These are phyloP conservation scores for Diloba caeruleocephala DNA, from an alignment of 2,888 invertebrate genomes.

Conservation along the genomic window DNA sequence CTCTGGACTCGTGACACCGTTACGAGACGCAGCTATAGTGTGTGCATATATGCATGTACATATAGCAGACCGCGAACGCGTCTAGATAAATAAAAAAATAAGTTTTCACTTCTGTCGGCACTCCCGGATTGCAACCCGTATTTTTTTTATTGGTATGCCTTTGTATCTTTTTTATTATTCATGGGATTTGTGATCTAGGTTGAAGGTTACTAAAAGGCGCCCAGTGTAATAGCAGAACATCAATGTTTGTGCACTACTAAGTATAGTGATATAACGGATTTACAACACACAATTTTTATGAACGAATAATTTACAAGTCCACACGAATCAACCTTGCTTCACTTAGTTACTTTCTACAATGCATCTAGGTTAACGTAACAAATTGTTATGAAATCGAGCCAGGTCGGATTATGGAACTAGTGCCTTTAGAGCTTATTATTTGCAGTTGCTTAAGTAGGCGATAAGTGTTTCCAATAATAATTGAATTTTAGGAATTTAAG, in stretches of 20 bases:
- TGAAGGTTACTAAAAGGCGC: no score
- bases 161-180: no score
- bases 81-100: no score
- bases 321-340: slow-evolving; percentile 57
- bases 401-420: slow-evolving; percentile 49
- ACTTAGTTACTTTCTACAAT: slow-evolving; percentile 59
- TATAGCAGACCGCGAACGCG: no score
- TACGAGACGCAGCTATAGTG: no score
- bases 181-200: no score
- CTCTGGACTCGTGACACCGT: no score
- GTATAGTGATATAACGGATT: slow-evolving; percentile 3
- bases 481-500: slow-evolving; percentile 6
- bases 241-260: not conserved
- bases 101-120: no score
- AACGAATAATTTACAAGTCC: slow-evolving; percentile 41
- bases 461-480: slow-evolving; percentile 35
- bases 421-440: slow-evolving; percentile 47
- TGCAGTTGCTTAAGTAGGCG: slow-evolving; percentile 40
- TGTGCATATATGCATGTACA: no score
- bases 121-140: no score
- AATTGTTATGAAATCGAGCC: slow-evolving; percentile 52
- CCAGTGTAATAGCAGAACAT: no score
- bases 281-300: slow-evolving; percentile 19
- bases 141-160: no score
- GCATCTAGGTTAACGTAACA: slow-evolving; percentile 64